A percentile compares a stretch with the other conserved stretches of the same genome.
These are phyloP conservation scores for Microcebus murinus DNA, from an alignment of 2,113 vertebrate species.

Conservation along the genomic window DNA sequence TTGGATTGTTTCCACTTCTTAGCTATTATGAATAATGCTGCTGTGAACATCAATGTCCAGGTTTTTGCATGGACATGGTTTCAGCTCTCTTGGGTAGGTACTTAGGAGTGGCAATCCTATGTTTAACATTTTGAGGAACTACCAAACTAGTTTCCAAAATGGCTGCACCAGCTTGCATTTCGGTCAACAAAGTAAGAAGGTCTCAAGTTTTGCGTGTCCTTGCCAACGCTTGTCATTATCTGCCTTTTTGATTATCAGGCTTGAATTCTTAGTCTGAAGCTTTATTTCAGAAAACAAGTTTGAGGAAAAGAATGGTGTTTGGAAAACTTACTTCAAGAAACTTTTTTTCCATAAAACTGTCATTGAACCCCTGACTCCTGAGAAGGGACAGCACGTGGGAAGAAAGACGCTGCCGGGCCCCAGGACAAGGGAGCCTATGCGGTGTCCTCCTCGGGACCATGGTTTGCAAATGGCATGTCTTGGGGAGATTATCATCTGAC, in stretches of 20 bases:
- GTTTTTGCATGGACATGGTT: background rate
- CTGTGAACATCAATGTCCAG: background rate
- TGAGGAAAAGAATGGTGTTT: background rate
- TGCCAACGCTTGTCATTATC: background rate
- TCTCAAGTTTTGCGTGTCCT: background rate
- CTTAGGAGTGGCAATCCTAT: background rate
- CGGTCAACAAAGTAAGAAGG: background rate
- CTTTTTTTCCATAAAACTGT: background rate
- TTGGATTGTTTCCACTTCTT: background rate
- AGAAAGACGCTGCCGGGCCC: background rate
- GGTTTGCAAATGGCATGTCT: background rate
- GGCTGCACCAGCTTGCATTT: background rate
- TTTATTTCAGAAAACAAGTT: constrained; percentile 8
- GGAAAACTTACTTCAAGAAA: background rate
- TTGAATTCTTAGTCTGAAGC: background rate
- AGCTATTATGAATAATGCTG: background rate
- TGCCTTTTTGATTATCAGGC: background rate
- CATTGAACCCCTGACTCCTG: background rate
- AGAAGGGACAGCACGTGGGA: background rate
- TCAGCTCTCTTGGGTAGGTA: background rate
- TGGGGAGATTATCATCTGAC: background rate
- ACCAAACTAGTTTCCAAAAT: background rate
- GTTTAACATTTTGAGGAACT: background rate
- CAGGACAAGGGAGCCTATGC: background rate
- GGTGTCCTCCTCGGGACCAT: background rate